phyloP scores from a whole-genome alignment of 2,113 vertebrate genomes.

The Stigmatopora argus region DNA sequence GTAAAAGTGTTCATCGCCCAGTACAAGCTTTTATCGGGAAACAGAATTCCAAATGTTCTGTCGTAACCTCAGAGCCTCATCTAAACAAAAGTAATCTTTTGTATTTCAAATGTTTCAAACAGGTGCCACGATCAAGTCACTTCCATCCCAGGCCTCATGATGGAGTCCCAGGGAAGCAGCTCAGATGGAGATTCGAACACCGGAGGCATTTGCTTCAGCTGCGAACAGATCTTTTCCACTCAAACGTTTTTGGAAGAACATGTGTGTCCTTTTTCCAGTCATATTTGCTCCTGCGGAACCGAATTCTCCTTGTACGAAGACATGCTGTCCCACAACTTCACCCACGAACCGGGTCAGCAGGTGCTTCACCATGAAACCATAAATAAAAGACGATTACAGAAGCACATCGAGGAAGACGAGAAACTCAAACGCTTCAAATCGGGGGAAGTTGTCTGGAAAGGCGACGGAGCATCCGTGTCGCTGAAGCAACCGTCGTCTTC shows the following conservation, averaged over 20 bases:
- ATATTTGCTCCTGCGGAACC: conserved; percentile 66
- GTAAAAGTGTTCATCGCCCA: background rate
- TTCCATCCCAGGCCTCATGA: conserved; percentile 20
- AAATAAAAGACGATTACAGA: conserved; percentile 49
- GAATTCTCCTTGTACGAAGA: conserved; percentile 54
- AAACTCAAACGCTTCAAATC: conserved; percentile 45
- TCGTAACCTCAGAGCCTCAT: no score
- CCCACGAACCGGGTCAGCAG: conserved; percentile 56
- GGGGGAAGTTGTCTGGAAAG: conserved; percentile 42
- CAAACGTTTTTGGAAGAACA: conserved; percentile 54
- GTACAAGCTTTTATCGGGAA: background rate
- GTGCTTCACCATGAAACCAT: conserved; percentile 52
- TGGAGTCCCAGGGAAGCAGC: conserved; percentile 26
- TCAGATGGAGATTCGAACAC: conserved; percentile 15
- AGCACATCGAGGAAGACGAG: conserved; percentile 37
- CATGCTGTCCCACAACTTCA: conserved; percentile 54
- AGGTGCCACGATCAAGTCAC: background rate
- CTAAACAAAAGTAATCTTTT: background rate
- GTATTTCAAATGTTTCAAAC: conserved; percentile 5
- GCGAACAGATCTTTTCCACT: conserved; percentile 56
- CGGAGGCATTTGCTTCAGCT: conserved; percentile 57
- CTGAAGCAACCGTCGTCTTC: background rate
- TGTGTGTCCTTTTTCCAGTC: conserved; percentile 40
- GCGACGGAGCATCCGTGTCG: background rate
- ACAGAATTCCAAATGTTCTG: no score